Evolutionary conservation across 2,113 vertebrate genomes (phyloP).

Genomic region (Rhinolophus ferrumequinum): DNA sequence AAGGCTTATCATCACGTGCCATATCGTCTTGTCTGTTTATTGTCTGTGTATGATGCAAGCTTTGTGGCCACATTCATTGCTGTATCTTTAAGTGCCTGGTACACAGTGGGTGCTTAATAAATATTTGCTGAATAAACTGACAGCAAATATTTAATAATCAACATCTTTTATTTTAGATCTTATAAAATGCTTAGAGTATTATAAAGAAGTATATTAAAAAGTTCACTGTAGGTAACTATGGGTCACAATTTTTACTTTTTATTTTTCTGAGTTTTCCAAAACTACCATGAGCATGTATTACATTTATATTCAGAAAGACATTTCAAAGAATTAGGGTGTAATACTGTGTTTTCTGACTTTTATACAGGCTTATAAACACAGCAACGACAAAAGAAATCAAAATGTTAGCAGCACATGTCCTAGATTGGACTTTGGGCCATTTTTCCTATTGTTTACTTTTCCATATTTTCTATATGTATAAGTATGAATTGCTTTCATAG

Average conservation of each 20-base stretch:
- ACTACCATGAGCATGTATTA: background rate
- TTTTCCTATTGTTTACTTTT: background rate
- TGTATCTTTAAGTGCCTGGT: background rate
- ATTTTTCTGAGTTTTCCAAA: background rate
- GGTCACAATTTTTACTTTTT: background rate
- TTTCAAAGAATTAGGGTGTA: background rate
- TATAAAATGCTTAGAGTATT: background rate
- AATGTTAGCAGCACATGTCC: background rate
- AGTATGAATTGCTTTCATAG: background rate
- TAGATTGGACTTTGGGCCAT: background rate
- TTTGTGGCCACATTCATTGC: background rate
- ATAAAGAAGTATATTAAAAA: background rate
- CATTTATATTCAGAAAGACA: background rate
- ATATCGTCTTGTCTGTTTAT: background rate
- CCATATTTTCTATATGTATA: background rate
- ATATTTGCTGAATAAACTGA: background rate
- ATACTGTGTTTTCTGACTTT: background rate
- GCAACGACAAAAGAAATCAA: background rate
- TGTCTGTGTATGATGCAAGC: background rate
- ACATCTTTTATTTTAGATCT: background rate
- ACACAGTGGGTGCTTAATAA: background rate
- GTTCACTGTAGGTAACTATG: background rate
- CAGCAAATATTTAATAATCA: background rate
- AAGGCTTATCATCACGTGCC: background rate
- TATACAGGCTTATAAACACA: background rate